Base-by-base conservation (phyloP, 2,888 invertebrate genomes). In the Heliconius aoede region DNA sequence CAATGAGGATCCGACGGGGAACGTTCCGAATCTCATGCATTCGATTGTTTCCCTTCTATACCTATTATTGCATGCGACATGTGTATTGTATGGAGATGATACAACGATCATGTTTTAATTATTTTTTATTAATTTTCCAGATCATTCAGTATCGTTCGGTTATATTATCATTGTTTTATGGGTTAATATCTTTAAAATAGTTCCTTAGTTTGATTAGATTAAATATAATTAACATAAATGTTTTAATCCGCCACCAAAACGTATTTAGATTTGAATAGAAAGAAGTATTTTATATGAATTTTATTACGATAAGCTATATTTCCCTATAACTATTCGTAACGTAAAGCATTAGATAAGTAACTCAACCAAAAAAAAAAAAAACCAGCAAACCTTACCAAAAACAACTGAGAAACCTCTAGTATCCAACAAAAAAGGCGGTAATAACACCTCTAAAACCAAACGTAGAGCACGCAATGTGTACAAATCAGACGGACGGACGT, bases 11-110 rank as follows among this genome's bases (percentile, higher is more conserved):
- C 82, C 80, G 81, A 77, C 82, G 81, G 82, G 84, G 88, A 87
- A 86, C 89, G 89, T 86, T 85, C 87, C 90, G 87, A 90, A 91
- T 91, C 89, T 91, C 91, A 93, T 91, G 92, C 91, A 92, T 93
- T 92, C 90, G 89, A 90, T 90, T 90, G 85, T 86, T 87, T 84
- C 87, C 86, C 89, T 84, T 85, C 86, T 87, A 85, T 85, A 87
- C 83, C 80, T 82, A 83, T 85, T 87, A 86, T 87, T 87, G 86
- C 88, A 88, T 89, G 86, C 88, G 86, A 82, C 82, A 80, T 69
- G 26, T 74, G 79, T 87, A 81, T 74, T 83, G 3, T 83, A 81
- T 78, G 81, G 88, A 89, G 91, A 30, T 85, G 89, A 15, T 79
- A 77, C 15, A 61, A 78, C 78, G 1, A 21, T 1, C 9, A 64